Base-by-base conservation (phyloP, 2,113 vertebrate species). In the Planiliza haematocheilus region DNA sequence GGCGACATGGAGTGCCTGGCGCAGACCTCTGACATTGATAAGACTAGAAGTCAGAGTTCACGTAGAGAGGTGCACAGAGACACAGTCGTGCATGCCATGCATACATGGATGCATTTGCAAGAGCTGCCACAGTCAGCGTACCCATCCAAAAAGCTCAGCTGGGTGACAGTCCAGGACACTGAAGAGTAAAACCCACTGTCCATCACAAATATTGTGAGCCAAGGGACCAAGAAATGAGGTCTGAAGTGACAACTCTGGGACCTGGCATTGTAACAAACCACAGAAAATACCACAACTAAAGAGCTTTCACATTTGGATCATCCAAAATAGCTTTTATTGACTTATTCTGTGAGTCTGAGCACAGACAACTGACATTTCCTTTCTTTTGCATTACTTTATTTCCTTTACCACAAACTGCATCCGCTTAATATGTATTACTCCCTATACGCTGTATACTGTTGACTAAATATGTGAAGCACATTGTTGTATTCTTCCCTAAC, bases 21-120 rank as follows among this genome's bases (percentile, higher is more conserved):
- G 18, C 62, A 81, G 79, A 85, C 81, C 73, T 85, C 67, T 90
- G 88, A 89, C 91, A 90, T 79, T 87, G 84, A 91, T 90, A 90
- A 88, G 86, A 70, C 80, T 84, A 67, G 17, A 77, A 90, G 75
- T 84, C 65, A 79, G 52, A 83, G 70, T 81, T 79, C 78, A 85
- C 75, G 82, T 74, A 72, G 77, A 68, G 76, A 75, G 43, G 84
- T 63, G 61, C 39, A 57, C 34, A 78, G 42, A 66, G 12, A 51
- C 43, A n/a, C n/a, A n/a, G n/a, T n/a, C n/a, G n/a, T n/a, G n/a
- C n/a, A n/a, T n/a, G n/a, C n/a, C n/a, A 58, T 46, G 36, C 42
- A 43, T 50, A 55, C 55, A 81, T 20, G 12, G 43, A 69, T 52
- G 49, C 34, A 52, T 70, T 57, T 60, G 41, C 42, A 70, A 59